phyloP scores from a whole-genome alignment of 1,140 invertebrate species.

The Daktulosphaira vitifoliae region DNA sequence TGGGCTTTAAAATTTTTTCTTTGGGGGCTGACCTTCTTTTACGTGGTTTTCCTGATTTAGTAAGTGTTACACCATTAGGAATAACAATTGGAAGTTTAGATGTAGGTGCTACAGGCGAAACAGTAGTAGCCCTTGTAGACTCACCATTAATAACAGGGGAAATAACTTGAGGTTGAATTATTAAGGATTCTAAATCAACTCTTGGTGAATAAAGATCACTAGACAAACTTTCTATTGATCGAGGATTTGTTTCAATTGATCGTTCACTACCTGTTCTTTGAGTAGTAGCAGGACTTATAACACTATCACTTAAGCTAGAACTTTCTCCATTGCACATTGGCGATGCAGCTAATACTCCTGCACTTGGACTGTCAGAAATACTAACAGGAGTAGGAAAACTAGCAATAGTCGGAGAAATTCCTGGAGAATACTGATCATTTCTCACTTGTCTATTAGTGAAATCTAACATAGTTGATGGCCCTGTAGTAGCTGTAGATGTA shows the following conservation, averaged over 20 bases:
- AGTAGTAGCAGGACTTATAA: constrained; percentile 33
- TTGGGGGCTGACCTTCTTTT: constrained; percentile 30
- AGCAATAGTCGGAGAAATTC: constrained; percentile 25
- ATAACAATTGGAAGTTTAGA: background rate
- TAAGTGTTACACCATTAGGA: constrained; percentile 25
- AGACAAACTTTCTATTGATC: constrained; percentile 39
- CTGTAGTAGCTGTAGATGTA: constrained; percentile 10
- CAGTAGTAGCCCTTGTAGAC: background rate
- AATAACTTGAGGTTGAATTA: constrained; percentile 18
- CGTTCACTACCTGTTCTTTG: constrained; percentile 34
- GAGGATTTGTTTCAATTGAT: constrained; percentile 34
- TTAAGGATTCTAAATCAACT: constrained; percentile 36
- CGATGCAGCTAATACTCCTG: constrained; percentile 16
- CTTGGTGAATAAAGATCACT: constrained; percentile 40
- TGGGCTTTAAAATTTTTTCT: constrained; percentile 30
- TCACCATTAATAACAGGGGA: constrained; percentile 7
- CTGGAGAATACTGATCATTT: constrained; percentile 23
- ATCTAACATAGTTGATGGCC: background rate
- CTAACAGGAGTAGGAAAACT: constrained; percentile 28
- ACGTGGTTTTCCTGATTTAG: constrained; percentile 26
- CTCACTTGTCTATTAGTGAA: constrained; percentile 25
- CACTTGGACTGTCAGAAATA: constrained; percentile 12
- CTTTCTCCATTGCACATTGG: constrained; percentile 35
- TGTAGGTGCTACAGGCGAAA: background rate
- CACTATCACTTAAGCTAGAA: constrained; percentile 35